Percentiles rank a stretch among this genome's conserved stretches.
These are phyloP conservation scores for Schlechtendalia chinensis DNA, from an alignment of 1,140 invertebrate species.

Conservation along the genomic window DNA sequence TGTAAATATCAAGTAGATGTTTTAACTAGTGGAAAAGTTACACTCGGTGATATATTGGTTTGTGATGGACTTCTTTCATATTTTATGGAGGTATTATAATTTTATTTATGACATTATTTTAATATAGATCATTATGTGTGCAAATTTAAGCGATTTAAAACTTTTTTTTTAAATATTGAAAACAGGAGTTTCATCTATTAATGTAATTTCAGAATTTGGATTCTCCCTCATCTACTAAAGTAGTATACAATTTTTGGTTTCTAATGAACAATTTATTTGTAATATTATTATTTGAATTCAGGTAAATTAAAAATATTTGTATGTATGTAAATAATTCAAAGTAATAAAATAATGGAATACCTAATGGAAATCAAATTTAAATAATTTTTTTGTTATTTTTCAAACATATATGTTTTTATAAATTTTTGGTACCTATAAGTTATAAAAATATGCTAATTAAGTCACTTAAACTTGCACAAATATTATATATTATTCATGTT, in stretches of 20 bases:
- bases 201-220: not conserved
- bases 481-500: not conserved
- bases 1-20: slow-evolving; percentile 89
- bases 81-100: slow-evolving; percentile 73
- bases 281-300: not conserved
- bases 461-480: not conserved
- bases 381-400: not conserved
- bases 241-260: not conserved
- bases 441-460: not conserved
- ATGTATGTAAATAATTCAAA: too few species aligned
- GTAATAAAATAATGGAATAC: too few species aligned
- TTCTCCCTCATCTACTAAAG: not conserved
- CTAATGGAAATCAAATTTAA: not conserved
- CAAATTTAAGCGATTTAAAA: not conserved
- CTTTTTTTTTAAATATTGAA: not conserved
- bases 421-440: not conserved
- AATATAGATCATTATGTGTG: not conserved
- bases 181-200: not conserved
- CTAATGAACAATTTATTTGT: not conserved
- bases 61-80: slow-evolving; percentile 88
- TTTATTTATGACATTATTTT: slow-evolving; percentile 12
- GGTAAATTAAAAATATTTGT: not conserved
- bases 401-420: not conserved
- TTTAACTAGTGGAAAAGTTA: slow-evolving; percentile 73
- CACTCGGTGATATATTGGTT: slow-evolving; percentile 80